Base-by-base conservation (phyloP, 2,888 invertebrate species). In the Tortricodes alternella region DNA sequence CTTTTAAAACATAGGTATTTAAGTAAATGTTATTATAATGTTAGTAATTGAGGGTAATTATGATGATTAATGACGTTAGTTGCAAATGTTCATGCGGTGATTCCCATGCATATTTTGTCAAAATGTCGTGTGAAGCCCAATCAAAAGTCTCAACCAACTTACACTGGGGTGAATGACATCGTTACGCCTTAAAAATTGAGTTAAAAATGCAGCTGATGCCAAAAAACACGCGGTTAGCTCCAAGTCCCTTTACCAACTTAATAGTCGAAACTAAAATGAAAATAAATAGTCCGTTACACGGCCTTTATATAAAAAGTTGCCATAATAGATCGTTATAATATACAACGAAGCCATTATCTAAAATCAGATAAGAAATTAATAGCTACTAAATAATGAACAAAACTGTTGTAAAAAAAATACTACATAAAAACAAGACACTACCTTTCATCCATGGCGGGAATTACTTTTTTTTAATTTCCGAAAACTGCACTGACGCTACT, bases 101-200 rank as follows among this genome's bases (percentile, higher is more conserved):
- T 24, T n/a, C 21, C 9, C 46, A 53, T 46, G 46, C 46, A 11
- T 13, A 15, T 46, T 19, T 3, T 16, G 9, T 27, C n/a, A 6
- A 44, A 37, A 15, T 34, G 34, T 13, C 34, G 24, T 15, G 44
- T 21, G 49, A 53, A 51, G 35, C 53, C 16, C 56, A 51, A 52
- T 32, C 41, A 61, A 53, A 44, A 52, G 50, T 55, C 58, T 67
- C 64, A 76, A 78, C 78, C 78, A 63, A 89, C 88, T 90, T 90
- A 89, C 89, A 89, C 82, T 32, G 89, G 68, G 81, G 82, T 88
- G 83, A 90, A 89, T 69, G 89, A 82, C 89, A 89, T 90, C 74
- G 63, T 76, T 73, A 73, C 63, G 69, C 67, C 61, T 71, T 65
- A 63, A 58, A n/a, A 59, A 55, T 62, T 64, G 63, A 68, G 62